A percentile compares a stretch with the other conserved stretches of the same genome.
phyloP scores from a whole-genome alignment of 2,113 vertebrate species.

The Cariama cristata region DNA sequence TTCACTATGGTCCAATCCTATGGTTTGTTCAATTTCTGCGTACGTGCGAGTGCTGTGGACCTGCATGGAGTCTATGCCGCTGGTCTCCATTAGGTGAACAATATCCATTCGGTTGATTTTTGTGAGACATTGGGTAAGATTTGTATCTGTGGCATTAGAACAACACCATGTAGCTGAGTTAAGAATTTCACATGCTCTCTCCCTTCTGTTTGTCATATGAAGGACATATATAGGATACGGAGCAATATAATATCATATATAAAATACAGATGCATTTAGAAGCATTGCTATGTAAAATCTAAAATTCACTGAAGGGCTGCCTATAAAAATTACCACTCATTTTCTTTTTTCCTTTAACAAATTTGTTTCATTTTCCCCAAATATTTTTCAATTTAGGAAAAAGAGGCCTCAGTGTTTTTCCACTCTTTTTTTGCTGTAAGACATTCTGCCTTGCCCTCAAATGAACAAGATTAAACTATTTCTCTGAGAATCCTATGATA shows the following conservation, averaged over 20 bases:
- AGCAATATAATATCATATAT: not conserved
- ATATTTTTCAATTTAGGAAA: not conserved
- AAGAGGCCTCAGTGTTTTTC: not conserved
- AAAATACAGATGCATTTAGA: not conserved
- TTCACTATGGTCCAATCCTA: conserved; percentile 91
- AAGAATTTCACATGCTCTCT: not conserved
- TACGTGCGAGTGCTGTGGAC: conserved; percentile 83
- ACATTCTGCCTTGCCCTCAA: not conserved
- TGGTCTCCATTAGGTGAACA: conserved; percentile 91
- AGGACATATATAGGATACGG: not conserved
- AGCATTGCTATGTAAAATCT: not conserved
- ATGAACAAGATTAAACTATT: not conserved
- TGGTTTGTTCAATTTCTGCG: conserved; percentile 88
- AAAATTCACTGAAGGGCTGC: not conserved
- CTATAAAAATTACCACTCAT: not conserved
- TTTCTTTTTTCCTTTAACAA: not conserved
- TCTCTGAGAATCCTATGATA: not conserved
- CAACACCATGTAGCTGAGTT: not conserved
- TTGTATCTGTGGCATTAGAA: conserved; percentile 79
- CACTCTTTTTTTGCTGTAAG: not conserved
- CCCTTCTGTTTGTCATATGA: not conserved
- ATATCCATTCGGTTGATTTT: conserved; percentile 99
- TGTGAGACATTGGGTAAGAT: conserved; percentile 87
- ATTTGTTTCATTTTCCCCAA: not conserved
- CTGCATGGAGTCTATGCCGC: conserved; percentile 77